Conservation (phyloP, 2,888 invertebrate genomes). For the Helicoverpa assulta region DNA sequence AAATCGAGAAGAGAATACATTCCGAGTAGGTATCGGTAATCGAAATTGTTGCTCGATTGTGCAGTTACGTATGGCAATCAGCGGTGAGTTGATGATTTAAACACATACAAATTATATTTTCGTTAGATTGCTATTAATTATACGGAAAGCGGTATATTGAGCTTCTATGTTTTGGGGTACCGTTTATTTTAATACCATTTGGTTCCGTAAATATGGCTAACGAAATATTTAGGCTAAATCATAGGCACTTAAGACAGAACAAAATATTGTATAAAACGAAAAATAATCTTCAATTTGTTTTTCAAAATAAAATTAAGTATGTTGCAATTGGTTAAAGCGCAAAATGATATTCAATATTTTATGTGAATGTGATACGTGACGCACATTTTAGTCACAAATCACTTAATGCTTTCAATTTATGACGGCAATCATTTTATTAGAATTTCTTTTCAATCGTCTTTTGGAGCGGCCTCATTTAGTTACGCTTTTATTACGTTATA, state of each 20-base stretch:
- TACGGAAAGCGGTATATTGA: constrained; percentile 33
- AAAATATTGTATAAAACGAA: too few species aligned
- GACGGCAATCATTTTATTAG: not conserved
- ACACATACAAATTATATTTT: constrained; percentile 63
- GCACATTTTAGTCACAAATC: not conserved
- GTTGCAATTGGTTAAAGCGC: too few species aligned
- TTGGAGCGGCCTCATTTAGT: not conserved
- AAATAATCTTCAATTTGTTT: not conserved
- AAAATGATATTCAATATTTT: not conserved
- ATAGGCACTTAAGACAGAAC: too few species aligned
- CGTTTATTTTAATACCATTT: not conserved
- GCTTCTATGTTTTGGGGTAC: constrained; percentile 22
- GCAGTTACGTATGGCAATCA: constrained; percentile 28
- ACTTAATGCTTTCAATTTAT: constrained; percentile 1
- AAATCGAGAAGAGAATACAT: constrained; percentile 32
- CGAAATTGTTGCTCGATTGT: constrained; percentile 27
- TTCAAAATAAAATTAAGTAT: not conserved
- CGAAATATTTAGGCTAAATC: too few species aligned
- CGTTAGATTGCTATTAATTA: constrained; percentile 47
- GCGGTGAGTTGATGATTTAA: constrained; percentile 46
- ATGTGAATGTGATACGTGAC: not conserved
- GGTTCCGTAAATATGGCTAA: not conserved
- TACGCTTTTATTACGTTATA: not conserved
- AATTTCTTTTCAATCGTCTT: constrained; percentile 1
- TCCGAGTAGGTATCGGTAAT: constrained; percentile 22